Base-by-base conservation (phyloP, 2,888 invertebrate genomes). In the Lamellibrachia columna region DNA sequence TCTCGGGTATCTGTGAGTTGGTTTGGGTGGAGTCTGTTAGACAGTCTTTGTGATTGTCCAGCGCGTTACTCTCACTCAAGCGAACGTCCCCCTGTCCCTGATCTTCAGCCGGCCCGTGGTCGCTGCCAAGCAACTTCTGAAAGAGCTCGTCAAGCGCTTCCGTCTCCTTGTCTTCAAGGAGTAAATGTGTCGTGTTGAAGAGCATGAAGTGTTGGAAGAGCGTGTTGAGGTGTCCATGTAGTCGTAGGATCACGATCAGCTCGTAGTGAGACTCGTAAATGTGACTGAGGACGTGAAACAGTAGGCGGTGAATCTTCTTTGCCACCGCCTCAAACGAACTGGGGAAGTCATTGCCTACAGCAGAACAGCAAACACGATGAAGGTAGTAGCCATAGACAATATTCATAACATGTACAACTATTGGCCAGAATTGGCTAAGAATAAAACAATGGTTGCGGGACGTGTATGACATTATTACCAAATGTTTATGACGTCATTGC, bases 261-360 rank as follows among this genome's bases (percentile, higher is more conserved):
- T 98, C 98, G 97, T 99, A 99, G 98, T 99, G 99, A 97, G 98
- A 98, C 97, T 99, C 98, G 97, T 99, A 99, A 97, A 99, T 97
- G 97, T 99, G 99, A 97, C 99, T 99, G 97, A 99, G 98, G 97
- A 99, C 99, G 97, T 99, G 99, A 97, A 99, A 99, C 97, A 99
- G 98, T 97, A 99, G 98, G 97, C 99, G 98, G 97, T 98, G 98
- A 97, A 99, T 99, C 97, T 99, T 99, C 97, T 99, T 98, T 96
- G 99, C 98, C 97, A 98, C 98, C 96, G 98, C 98, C 97, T 98
- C 99, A 97, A 99, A 99, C 96, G 98, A 98, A 96, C 98, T 97
- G 94, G 99, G 99, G 97, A 99, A 99, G 97, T 98, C 98, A 97
- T 98, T 98, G 96, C 98, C 98, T 98, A 97, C 93, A 97, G 97